These are phyloP conservation scores for Kobus ellipsiprymnus DNA, from an alignment of 2,113 vertebrate species.

Conservation along the genomic window DNA sequence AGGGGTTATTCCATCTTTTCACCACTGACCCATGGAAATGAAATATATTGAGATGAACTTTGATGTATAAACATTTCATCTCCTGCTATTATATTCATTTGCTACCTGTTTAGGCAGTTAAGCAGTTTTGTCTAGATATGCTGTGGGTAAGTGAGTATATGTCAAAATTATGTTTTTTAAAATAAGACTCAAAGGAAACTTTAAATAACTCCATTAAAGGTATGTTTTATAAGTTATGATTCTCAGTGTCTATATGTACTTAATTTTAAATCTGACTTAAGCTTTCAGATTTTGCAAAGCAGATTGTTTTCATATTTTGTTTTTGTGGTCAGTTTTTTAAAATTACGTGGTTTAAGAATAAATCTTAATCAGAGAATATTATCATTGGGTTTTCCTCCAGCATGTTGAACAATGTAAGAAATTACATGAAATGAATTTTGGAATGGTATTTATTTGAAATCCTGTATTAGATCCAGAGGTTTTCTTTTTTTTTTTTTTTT, in stretches of 20 bases:
- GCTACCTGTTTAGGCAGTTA: background rate
- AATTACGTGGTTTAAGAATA: background rate
- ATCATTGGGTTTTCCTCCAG: background rate
- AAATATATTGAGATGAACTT: background rate
- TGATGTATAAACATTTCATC: background rate
- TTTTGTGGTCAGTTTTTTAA: conserved; percentile 7
- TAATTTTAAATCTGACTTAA: conserved; percentile 37
- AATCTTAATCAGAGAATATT: background rate
- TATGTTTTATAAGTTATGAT: background rate
- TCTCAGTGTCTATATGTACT: background rate
- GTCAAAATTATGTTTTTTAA: background rate
- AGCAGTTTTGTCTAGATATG: background rate
- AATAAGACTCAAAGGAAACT: background rate
- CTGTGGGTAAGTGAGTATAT: background rate
- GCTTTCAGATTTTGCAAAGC: background rate
- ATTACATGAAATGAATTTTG: background rate
- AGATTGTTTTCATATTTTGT: background rate
- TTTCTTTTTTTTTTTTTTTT: background rate
- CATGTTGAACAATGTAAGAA: background rate
- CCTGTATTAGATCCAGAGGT: background rate
- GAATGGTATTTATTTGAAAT: background rate
- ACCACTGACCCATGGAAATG: background rate
- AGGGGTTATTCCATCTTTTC: background rate
- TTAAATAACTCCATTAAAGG: background rate
- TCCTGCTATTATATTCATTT: background rate